A percentile compares a stretch with the other conserved stretches of the same genome.
phyloP scores from a whole-genome alignment of 2,113 vertebrate species.

The Aleadryas rufinucha region DNA sequence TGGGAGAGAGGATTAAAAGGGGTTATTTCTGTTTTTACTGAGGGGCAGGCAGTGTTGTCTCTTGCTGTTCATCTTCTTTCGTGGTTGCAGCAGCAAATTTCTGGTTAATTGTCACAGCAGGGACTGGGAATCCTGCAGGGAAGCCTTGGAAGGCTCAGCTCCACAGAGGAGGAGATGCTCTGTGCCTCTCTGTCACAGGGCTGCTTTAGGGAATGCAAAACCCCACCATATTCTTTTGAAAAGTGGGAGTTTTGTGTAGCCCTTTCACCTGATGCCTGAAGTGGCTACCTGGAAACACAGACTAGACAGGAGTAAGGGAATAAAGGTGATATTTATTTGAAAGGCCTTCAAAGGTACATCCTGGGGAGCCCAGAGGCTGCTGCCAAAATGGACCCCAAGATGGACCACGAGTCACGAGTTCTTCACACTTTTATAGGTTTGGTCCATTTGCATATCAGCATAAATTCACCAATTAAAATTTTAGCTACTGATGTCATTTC shows the following conservation, averaged over 20 bases:
- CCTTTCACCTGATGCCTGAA: too few relatives aligned
- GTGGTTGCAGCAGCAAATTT: neutral
- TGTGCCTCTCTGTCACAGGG: neutral
- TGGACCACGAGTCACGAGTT: too few relatives aligned
- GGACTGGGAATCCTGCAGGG: neutral
- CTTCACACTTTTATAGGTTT: too few relatives aligned
- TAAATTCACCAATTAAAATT: too few relatives aligned
- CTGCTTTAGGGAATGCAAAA: neutral
- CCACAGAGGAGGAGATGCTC: neutral
- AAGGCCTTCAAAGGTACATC: too few relatives aligned
- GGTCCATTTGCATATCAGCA: too few relatives aligned
- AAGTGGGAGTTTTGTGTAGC: neutral
- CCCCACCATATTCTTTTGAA: neutral
- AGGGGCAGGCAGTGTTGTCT: neutral
- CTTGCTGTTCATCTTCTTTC: neutral
- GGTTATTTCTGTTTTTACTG: neutral
- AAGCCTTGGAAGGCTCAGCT: neutral
- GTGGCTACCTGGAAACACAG: too few relatives aligned
- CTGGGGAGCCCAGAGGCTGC: too few relatives aligned
- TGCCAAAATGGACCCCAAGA: too few relatives aligned
- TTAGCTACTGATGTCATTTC: too few relatives aligned
- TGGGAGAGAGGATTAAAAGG: neutral
- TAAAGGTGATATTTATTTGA: too few relatives aligned
- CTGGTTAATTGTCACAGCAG: neutral
- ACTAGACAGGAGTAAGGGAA: too few relatives aligned